These are phyloP conservation scores for Crepidodera aurea DNA, from an alignment of 2,888 invertebrate species.

Conservation along the genomic window DNA sequence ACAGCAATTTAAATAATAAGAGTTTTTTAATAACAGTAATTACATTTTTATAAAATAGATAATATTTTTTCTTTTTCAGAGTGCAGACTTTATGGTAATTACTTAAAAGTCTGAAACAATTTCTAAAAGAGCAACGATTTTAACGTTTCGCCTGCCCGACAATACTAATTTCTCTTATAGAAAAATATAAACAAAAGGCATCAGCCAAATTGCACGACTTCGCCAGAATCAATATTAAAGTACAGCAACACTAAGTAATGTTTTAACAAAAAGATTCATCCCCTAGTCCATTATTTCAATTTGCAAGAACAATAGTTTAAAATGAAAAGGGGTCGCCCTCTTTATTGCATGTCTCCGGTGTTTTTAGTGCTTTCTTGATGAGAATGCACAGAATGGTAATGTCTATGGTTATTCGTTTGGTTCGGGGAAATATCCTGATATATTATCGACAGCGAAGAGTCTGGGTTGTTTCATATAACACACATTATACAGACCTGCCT, in stretches of 20 bases:
- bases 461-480: no score
- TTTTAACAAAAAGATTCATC: constrained; percentile 18
- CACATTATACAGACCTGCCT: no score
- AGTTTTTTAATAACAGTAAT: no score
- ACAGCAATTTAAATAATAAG: no score
- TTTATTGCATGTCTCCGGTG: constrained; percentile 14
- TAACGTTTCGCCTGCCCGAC: constrained; percentile 4
- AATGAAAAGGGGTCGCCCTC: constrained; percentile 31
- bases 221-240: not conserved
- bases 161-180: constrained; percentile 20
- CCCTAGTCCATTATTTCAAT: constrained; percentile 33
- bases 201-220: constrained; percentile 24
- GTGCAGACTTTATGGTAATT: not conserved
- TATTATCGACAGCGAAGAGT: no score
- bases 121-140: constrained; percentile 10
- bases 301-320: constrained; percentile 30
- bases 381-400: not conserved
- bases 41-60: no score
- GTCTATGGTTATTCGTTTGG: not conserved
- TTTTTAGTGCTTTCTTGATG: constrained; percentile 13
- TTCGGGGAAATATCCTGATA: not conserved
- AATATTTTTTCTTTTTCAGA: no score
- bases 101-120: constrained; percentile 10
- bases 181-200: constrained; percentile 21
- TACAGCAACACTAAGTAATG: constrained; percentile 16